Evolutionary conservation across 2,797 vertebrate species (phyloP), one percentile per base, ranked within the genome.

Genomic region (Cephalopachus bancanus): DNA sequence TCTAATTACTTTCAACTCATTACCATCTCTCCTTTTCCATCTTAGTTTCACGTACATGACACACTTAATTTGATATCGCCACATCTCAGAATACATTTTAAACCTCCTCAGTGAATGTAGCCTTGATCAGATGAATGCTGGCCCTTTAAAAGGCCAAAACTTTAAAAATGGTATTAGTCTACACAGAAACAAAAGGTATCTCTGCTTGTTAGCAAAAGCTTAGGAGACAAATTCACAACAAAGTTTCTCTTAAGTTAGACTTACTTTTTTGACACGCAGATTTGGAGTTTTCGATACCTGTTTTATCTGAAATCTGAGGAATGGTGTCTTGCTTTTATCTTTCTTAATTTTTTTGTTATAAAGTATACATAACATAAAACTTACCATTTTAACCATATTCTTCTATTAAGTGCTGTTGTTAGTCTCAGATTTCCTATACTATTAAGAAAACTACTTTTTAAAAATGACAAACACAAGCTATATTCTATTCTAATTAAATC

Each of bases 271-370:
- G 44, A 59, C 88, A 69, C 12, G 83, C 19, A 49, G 22, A 71
- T 64, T 76, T 88, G 60, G 37, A 37, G 9, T 12, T 79, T 93
- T 57, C 59, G 51, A 71, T 83, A 14, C n/a, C 51, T 83, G 62
- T 81, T 93, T 93, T 90, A 92, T 80, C 16, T 71, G 51, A 95
- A 91, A 86, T 87, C 37, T n/a, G 65, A 71, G 60, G 51, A 74
- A n/a, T 17, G 33, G 33, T 33, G 22, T 80, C 24, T 72, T 86
- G 26, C 6, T 79, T 88, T 49, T n/a, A 33, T 76, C 12, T n/a
- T 85, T 83, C 60, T 49, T 92, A 37, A 33, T 69, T 37, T 76
- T 87, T 91, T 22, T 55, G 28, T 30, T 59, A 28, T 53, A 85
- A 71, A 76, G 33, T 51, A 55, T 9, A 83, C n/a, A 60, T 67